Conservation (phyloP, 2,888 invertebrate species). For the Drosophila ezoana region DNA sequence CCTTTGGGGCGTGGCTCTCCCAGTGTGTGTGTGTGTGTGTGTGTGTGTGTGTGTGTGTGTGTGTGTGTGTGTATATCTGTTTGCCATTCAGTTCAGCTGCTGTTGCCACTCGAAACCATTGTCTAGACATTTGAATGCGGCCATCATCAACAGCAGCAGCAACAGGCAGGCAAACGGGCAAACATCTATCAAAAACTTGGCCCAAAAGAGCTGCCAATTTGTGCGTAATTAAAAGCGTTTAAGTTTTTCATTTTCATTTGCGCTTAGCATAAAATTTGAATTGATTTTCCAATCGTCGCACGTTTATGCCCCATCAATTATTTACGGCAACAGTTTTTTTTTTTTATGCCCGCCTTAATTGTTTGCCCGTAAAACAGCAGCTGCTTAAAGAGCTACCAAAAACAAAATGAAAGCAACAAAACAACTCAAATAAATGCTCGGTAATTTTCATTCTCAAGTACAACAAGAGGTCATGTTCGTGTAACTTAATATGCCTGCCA, state of each 20-base stretch:
- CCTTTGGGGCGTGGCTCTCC: conserved; percentile 22
- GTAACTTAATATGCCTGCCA: no score
- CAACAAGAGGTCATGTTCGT: no score
- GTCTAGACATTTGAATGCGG: conserved; percentile 65
- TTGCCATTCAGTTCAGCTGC: conserved; percentile 27
- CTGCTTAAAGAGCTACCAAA: background rate
- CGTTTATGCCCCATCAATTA: conserved; percentile 64
- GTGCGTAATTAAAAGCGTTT: conserved; percentile 69
- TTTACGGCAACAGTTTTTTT: conserved; percentile 36
- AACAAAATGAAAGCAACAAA: background rate
- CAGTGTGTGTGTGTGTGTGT: conserved; percentile 13
- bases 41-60: conserved; percentile 15
- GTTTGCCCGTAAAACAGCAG: conserved; percentile 37
- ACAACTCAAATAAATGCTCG: conserved; percentile 2
- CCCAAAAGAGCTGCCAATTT: conserved; percentile 46
- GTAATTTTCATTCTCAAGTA: background rate
- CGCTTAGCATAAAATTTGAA: conserved; percentile 60
- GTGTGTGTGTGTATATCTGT: conserved; percentile 18
- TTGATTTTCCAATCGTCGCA: conserved; percentile 60
- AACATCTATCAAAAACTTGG: conserved; percentile 11
- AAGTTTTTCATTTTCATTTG: conserved; percentile 58
- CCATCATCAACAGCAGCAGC: conserved; percentile 36
- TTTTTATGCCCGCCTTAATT: conserved; percentile 46
- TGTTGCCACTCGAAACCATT: conserved; percentile 19
- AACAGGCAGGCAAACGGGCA: conserved; percentile 18